Evolutionary conservation across 2,888 invertebrate genomes (phyloP).

Genomic region (Enchytraeus crypticus): DNA sequence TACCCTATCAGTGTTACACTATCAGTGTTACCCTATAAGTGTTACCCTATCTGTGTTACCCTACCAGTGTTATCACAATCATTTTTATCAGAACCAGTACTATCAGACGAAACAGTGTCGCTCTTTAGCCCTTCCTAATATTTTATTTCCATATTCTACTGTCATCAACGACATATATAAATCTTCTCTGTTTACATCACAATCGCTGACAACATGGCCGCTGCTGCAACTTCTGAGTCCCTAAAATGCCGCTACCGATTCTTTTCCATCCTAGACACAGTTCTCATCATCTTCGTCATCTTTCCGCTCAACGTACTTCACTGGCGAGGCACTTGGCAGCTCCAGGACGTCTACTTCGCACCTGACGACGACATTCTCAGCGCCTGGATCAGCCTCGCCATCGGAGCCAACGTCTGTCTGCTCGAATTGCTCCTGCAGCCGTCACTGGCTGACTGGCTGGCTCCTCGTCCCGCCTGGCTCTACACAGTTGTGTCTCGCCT

Average conservation of each 20-base stretch:
- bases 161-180: too few species aligned
- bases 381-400: constrained; percentile 20
- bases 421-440: constrained; percentile 22
- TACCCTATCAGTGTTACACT: too few species aligned
- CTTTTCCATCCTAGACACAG: constrained; percentile 19
- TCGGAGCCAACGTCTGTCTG: constrained; percentile 20
- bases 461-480: neutral
- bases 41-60: too few species aligned
- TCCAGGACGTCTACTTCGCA: constrained; percentile 26
- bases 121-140: too few species aligned
- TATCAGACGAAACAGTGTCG: too few species aligned
- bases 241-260: neutral
- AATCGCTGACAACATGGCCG: too few species aligned
- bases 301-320: constrained; percentile 27
- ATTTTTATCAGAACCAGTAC: too few species aligned
- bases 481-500: constrained; percentile 18
- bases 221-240: too few species aligned
- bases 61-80: too few species aligned
- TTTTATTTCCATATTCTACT: too few species aligned
- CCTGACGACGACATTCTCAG: constrained; percentile 16
- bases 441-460: constrained; percentile 9
- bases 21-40: too few species aligned
- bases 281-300: constrained; percentile 23
- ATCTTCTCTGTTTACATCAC: too few species aligned
- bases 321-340: constrained; percentile 30